These are phyloP conservation scores for Sebastes alutus DNA, from an alignment of 2,797 vertebrate species.

Conservation along the genomic window DNA sequence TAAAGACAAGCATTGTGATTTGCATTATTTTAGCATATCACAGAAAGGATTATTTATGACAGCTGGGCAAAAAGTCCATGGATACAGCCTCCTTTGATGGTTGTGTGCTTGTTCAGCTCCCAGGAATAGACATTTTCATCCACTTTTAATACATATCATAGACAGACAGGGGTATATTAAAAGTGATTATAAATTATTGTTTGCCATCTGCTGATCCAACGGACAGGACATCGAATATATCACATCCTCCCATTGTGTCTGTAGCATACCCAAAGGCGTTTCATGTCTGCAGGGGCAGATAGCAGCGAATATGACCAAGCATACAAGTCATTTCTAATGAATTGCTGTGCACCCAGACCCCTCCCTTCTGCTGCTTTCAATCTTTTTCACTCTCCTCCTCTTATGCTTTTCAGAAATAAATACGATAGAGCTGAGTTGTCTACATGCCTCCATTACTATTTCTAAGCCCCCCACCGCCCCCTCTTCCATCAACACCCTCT, in stretches of 20 bases:
- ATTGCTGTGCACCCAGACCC: constrained; percentile 23
- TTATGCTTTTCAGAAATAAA: constrained; percentile 23
- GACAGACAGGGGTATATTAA: neutral
- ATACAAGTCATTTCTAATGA: constrained; percentile 73
- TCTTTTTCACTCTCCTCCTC: neutral
- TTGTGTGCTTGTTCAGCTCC: neutral
- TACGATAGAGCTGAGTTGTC: neutral
- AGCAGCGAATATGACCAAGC: constrained; percentile 39
- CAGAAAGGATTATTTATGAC: constrained; percentile 1
- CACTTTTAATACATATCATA: neutral
- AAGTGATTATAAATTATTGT: constrained; percentile 13
- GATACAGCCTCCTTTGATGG: neutral
- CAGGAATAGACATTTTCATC: neutral
- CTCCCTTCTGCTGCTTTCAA: neutral
- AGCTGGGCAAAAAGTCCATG: neutral
- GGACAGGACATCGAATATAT: constrained; percentile 18
- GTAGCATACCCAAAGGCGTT: constrained; percentile 19
- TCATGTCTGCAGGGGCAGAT: constrained; percentile 42
- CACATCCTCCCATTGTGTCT: constrained; percentile 24
- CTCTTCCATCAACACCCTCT: neutral
- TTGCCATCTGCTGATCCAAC: constrained; percentile 31
- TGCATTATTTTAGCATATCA: neutral
- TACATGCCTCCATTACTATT: constrained; percentile 2
- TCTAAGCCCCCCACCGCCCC: neutral
- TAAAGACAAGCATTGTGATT: constrained; percentile 4